Percentiles rank a stretch among this genome's conserved stretches.
Evolutionary conservation across 2,113 vertebrate species (phyloP).

Genomic region (Acanthisitta chloris): DNA sequence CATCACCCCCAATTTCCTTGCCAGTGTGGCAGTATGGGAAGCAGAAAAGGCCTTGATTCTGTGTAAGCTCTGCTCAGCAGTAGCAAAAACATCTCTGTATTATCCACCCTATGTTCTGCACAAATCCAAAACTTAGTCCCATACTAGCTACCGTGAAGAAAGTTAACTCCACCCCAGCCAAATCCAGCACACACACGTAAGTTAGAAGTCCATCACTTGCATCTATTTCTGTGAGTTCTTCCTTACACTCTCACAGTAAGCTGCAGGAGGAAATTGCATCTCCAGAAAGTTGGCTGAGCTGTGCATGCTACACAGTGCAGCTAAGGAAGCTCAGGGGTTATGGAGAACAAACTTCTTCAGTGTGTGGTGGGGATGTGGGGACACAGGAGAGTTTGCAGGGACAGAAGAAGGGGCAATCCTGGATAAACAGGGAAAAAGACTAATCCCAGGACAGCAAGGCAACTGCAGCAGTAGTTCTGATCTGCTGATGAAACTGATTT

Average conservation of each 20-base stretch:
- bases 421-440: not conserved
- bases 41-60: no score
- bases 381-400: not conserved
- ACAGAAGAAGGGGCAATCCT: not conserved
- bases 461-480: not conserved
- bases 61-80: no score
- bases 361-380: not conserved
- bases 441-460: not conserved
- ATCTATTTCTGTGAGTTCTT: not conserved
- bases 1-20: no score
- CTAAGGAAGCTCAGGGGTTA: not conserved
- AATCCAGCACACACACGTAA: not conserved
- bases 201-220: not conserved
- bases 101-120: no score
- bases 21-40: no score
- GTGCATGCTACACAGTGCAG: not conserved
- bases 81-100: no score
- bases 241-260: not conserved
- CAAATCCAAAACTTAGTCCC: no score
- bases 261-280: not conserved
- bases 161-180: no score
- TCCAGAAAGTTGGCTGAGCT: not conserved
- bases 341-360: not conserved
- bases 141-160: no score
- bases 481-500: not conserved